Percentiles rank a stretch among this genome's conserved stretches.
Evolutionary conservation across 2,113 vertebrate genomes (phyloP).

Genomic region (Camarhynchus parvulus): DNA sequence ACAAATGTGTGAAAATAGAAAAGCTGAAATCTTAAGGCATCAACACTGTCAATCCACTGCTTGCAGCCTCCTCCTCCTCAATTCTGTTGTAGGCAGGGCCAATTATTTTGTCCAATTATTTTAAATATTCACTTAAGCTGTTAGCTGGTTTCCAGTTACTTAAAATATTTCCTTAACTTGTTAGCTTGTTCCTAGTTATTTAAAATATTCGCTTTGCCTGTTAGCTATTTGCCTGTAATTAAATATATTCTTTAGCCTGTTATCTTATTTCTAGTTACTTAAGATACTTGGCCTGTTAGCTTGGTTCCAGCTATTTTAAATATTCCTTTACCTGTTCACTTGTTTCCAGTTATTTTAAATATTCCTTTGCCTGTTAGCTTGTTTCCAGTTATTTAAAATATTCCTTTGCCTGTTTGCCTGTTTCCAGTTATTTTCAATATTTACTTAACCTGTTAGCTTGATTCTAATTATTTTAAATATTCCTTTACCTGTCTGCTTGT

Average conservation of each 20-base stretch:
- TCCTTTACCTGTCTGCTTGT: not conserved
- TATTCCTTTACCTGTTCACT: too few species aligned
- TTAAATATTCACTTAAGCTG: too few species aligned
- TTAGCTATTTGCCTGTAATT: not conserved
- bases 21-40: not conserved
- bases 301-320: too few species aligned
- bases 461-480: not conserved
- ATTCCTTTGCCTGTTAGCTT: fast-evolving
- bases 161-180: not conserved
- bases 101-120: not conserved
- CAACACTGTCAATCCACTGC: not conserved
- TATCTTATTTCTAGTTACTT: not conserved
- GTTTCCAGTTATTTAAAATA: not conserved
- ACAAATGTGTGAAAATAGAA: not conserved
- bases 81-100: fast-evolving
- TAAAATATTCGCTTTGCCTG: too few species aligned
- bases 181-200: not conserved
- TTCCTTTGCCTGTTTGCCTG: fast-evolving
- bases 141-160: not conserved
- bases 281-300: not conserved
- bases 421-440: not conserved
- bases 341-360: too few species aligned
- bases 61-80: not conserved
- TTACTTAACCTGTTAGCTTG: too few species aligned
- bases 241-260: not conserved